Conservation (phyloP, 2,113 vertebrate genomes). For the Callochromis pleurospilus region DNA sequence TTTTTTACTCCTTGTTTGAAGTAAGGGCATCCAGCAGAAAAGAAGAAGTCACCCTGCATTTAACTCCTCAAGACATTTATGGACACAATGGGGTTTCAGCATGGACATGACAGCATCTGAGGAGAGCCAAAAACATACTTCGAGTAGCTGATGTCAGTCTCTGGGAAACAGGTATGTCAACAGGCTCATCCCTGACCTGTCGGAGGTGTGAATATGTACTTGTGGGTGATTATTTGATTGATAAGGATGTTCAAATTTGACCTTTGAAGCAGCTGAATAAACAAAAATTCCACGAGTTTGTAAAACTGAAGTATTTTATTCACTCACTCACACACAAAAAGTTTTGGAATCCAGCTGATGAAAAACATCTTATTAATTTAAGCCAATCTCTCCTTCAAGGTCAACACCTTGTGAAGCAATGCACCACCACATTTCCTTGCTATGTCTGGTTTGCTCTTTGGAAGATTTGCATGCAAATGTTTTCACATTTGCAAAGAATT, state of each 20-base stretch:
- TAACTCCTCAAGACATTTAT: slow-evolving; percentile 57
- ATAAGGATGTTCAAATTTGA: neutral
- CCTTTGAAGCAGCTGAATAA: neutral
- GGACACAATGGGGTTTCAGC: slow-evolving; percentile 33
- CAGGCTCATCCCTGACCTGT: slow-evolving; percentile 6
- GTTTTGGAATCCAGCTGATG: neutral
- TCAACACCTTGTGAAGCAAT: neutral
- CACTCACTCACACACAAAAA: neutral
- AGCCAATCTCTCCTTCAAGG: neutral
- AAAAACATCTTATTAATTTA: neutral
- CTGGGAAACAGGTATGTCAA: slow-evolving; percentile 47
- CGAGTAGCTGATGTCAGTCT: slow-evolving; percentile 40
- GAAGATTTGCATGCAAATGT: neutral
- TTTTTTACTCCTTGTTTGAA: slow-evolving; percentile 54
- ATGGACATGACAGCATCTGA: slow-evolving; percentile 44
- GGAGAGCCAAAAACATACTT: slow-evolving; percentile 50
- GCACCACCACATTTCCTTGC: neutral
- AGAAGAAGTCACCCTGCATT: slow-evolving; percentile 17
- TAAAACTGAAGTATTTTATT: neutral
- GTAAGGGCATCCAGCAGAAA: slow-evolving; percentile 14
- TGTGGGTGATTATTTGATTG: neutral
- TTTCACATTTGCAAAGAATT: neutral
- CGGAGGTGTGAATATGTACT: neutral
- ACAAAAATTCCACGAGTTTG: neutral
- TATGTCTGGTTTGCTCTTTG: neutral